phyloP scores from a whole-genome alignment of 2,888 invertebrate species.

The Vannuccia rotundouncinata region DNA sequence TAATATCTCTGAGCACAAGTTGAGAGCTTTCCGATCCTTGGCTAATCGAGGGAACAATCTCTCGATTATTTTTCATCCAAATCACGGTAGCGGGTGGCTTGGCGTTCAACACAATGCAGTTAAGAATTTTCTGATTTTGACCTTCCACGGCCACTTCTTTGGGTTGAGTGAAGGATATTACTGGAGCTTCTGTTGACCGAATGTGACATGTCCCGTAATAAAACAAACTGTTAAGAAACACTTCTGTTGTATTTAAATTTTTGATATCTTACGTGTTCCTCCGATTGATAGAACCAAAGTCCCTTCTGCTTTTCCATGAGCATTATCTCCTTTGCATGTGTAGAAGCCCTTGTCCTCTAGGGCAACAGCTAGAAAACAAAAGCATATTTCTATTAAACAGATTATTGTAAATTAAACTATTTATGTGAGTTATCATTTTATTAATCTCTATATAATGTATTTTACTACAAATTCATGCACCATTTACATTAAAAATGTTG shows the following conservation, averaged over 20 bases:
- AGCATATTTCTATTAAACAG: no score
- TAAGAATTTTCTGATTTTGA: background rate
- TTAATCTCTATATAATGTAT: no score
- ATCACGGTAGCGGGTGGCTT: conserved; percentile 28
- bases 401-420: no score
- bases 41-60: conserved; percentile 15
- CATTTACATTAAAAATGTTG: background rate
- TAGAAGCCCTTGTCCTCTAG: conserved; percentile 7
- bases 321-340: background rate
- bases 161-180: conserved; percentile 14
- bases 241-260: no score
- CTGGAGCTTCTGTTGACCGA: background rate
- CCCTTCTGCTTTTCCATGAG: background rate
- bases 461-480: no score
- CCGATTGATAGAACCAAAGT: background rate
- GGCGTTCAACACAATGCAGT: conserved; percentile 8
- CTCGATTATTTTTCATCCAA: conserved; percentile 25
- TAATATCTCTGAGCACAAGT: background rate
- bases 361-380: background rate
- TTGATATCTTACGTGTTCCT: background rate
- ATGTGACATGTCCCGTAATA: no score
- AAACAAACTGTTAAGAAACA: background rate
- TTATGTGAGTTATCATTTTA: no score
- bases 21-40: background rate
- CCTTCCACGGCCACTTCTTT: conserved; percentile 22